Percentiles rank a stretch among this genome's conserved stretches.
phyloP scores from a whole-genome alignment of 2,113 vertebrate genomes.

The Silurus meridionalis region DNA sequence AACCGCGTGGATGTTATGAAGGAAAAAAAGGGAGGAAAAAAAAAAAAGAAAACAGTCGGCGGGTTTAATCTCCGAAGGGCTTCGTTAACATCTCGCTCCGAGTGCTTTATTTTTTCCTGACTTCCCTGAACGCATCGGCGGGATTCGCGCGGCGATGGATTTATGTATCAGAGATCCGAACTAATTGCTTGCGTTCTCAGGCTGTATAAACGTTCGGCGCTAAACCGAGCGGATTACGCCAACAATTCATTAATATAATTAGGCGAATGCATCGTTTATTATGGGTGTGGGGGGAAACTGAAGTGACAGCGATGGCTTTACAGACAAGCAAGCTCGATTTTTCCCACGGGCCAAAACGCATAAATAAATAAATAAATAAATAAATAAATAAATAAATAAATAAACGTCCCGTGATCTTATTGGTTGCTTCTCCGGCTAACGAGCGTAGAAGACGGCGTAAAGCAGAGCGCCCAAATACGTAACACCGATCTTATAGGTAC shows the following conservation, averaged over 20 bases:
- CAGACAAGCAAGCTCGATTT: not conserved
- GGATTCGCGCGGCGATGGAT: slow-evolving; percentile 21
- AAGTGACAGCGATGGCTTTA: not conserved
- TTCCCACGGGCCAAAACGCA: not conserved
- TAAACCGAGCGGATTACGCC: slow-evolving; percentile 18
- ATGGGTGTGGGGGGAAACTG: not conserved
- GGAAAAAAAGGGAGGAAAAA: not conserved
- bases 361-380: too few species aligned
- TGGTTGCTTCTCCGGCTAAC: not conserved
- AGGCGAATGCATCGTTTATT: slow-evolving; percentile 22
- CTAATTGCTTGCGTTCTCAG: not conserved
- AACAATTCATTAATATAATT: slow-evolving; percentile 29
- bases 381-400: too few species aligned
- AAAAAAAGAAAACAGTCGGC: not conserved
- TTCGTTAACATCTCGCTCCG: not conserved
- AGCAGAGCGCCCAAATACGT: not conserved
- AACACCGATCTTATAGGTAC: not conserved
- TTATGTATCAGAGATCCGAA: slow-evolving; percentile 16
- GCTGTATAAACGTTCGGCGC: slow-evolving; percentile 48
- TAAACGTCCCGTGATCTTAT: not conserved
- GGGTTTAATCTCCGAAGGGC: slow-evolving; percentile 1
- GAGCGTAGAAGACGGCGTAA: not conserved
- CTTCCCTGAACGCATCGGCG: not conserved
- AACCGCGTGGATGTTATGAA: slow-evolving; percentile 16
- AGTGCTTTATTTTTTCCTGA: not conserved